Evolutionary conservation across 2,113 vertebrate species (phyloP).

Genomic region (Eurystomus gularis): DNA sequence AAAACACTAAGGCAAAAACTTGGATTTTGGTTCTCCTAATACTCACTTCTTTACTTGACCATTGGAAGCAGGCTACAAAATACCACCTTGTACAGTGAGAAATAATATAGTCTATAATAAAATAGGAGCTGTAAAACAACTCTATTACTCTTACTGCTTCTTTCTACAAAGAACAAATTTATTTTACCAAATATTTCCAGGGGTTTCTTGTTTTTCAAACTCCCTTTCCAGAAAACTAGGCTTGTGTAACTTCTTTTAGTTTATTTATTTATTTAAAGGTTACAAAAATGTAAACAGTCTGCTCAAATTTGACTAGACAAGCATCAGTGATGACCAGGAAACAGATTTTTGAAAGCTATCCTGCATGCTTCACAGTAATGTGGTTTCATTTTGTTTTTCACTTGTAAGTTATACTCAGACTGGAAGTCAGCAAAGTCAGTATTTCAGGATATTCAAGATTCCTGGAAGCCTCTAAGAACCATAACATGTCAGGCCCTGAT

Average conservation of each 20-base stretch:
- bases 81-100: neutral
- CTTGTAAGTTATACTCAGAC: neutral
- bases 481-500: neutral
- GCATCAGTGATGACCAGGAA: neutral
- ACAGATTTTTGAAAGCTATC: neutral
- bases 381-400: neutral
- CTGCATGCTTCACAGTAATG: neutral
- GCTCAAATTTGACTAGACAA: neutral
- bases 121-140: neutral
- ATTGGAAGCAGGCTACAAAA: neutral
- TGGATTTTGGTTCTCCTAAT: neutral
- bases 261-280: neutral
- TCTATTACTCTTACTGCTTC: neutral
- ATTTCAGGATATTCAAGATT: conserved; percentile 24
- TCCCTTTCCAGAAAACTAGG: neutral
- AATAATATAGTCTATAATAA: neutral
- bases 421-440: neutral
- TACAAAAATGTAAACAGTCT: neutral
- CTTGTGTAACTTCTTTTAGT: neutral
- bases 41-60: neutral
- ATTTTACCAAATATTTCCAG: neutral
- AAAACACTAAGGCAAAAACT: neutral
- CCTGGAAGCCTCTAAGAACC: neutral
- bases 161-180: neutral
- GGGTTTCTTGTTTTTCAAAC: neutral